These are phyloP conservation scores for Zaprionus ghesquierei DNA, from an alignment of 1,140 invertebrate species.

Conservation along the genomic window DNA sequence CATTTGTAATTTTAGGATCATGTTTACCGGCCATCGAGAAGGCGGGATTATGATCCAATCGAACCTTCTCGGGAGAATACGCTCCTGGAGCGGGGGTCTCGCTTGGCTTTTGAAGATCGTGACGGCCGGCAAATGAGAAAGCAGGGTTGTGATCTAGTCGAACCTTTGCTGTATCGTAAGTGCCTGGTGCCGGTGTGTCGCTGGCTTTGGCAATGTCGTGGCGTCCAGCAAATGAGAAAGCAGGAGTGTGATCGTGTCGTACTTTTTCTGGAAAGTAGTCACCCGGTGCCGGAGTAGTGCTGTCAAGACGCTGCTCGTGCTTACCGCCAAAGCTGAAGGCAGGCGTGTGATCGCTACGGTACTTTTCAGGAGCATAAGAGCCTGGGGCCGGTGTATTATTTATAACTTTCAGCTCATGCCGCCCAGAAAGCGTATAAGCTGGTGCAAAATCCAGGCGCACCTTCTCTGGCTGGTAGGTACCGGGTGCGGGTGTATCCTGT, in stretches of 20 bases:
- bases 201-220: constrained; percentile 81
- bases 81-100: constrained; percentile 86
- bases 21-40: constrained; percentile 83
- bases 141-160: constrained; percentile 85
- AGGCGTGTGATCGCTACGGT: constrained; percentile 85
- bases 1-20: constrained; percentile 85
- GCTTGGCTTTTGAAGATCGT: constrained; percentile 82
- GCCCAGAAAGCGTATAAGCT: constrained; percentile 85
- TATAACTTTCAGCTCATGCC: constrained; percentile 83
- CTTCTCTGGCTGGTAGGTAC: constrained; percentile 87
- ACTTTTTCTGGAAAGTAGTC: constrained; percentile 88
- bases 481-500: constrained; percentile 86
- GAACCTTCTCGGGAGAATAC: constrained; percentile 85
- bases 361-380: constrained; percentile 86
- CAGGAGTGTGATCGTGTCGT: constrained; percentile 84
- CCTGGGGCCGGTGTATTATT: constrained; percentile 85
- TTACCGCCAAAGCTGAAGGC: constrained; percentile 85
- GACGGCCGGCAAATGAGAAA: constrained; percentile 84
- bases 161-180: constrained; percentile 85
- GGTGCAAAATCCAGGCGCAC: constrained; percentile 85
- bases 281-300: constrained; percentile 90
- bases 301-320: constrained; percentile 85
- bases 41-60: constrained; percentile 84
- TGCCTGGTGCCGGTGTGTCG: constrained; percentile 85
- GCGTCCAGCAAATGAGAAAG: constrained; percentile 84